Conservation (phyloP, 2,797 vertebrate species). For the Setipinna tenuifilis region DNA sequence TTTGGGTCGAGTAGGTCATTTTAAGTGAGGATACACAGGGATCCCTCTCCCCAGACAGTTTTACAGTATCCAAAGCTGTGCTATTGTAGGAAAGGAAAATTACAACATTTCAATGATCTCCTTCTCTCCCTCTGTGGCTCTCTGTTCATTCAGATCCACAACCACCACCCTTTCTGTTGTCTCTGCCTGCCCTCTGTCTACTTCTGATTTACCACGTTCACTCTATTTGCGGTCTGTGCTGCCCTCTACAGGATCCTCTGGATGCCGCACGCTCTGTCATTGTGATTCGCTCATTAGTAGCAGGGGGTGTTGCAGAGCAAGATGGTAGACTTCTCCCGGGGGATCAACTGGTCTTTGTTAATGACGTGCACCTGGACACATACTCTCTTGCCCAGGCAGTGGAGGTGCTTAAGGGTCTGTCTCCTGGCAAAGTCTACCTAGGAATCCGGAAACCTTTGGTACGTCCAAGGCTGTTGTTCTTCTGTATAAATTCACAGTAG, state of each 20-base stretch:
- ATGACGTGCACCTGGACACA: conserved; percentile 76
- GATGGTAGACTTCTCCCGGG: conserved; percentile 83
- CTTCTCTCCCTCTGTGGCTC: too few species aligned
- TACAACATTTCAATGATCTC: too few species aligned
- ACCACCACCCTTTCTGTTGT: too few species aligned
- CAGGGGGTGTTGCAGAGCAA: conserved; percentile 82
- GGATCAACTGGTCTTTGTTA: conserved; percentile 91
- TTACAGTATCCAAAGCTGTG: too few species aligned
- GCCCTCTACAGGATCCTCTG: conserved; percentile 84
- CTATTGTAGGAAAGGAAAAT: too few species aligned
- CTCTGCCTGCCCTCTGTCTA: too few species aligned
- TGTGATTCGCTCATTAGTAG: conserved; percentile 91
- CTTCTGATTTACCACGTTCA: background rate
- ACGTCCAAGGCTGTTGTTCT: background rate
- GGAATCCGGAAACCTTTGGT: conserved; percentile 90
- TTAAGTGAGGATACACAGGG: too few species aligned
- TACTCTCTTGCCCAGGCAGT: conserved; percentile 83
- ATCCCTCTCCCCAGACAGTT: too few species aligned
- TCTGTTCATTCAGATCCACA: too few species aligned
- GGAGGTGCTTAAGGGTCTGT: conserved; percentile 86
- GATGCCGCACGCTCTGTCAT: conserved; percentile 87
- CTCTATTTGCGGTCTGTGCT: conserved; percentile 55
- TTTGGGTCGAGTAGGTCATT: too few species aligned
- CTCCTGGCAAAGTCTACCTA: conserved; percentile 81
- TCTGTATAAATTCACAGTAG: background rate